Evolutionary conservation across 2,797 vertebrate species (phyloP).

Genomic region (Mus spretus): DNA sequence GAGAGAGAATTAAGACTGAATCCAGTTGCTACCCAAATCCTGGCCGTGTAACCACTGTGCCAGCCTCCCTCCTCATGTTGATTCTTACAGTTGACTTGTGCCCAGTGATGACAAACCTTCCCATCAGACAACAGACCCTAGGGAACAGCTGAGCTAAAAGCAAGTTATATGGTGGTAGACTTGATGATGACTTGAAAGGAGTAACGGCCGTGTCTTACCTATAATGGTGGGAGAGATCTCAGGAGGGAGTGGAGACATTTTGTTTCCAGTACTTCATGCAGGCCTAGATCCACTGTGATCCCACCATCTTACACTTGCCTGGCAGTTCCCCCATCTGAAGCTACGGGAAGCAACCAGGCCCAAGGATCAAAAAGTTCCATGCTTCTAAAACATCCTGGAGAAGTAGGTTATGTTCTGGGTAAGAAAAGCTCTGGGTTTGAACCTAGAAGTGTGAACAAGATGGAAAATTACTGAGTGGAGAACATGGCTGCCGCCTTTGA

Average conservation of each 20-base stretch:
- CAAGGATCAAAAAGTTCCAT: background rate
- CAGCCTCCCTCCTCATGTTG: background rate
- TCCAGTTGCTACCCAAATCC: background rate
- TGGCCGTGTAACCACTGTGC: fast-evolving
- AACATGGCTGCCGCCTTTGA: background rate
- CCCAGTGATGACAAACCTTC: background rate
- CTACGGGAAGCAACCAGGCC: background rate
- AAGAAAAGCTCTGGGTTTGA: background rate
- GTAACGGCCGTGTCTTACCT: background rate
- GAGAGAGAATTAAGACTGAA: background rate
- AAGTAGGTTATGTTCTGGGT: background rate
- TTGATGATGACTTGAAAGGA: background rate
- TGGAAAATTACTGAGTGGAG: background rate
- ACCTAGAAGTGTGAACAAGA: background rate
- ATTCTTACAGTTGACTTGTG: background rate
- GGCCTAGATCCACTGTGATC: fast-evolving
- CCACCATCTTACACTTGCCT: background rate
- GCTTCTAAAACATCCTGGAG: background rate
- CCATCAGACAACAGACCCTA: background rate
- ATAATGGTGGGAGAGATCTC: background rate
- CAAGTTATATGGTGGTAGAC: background rate
- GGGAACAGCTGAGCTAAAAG: background rate
- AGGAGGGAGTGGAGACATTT: too few relatives aligned
- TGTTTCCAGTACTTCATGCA: background rate
- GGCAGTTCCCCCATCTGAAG: too few relatives aligned